Evolutionary conservation across 2,888 invertebrate species (phyloP), one percentile per base, ranked within the genome.

Genomic region (Carpatolechia fugitivella): DNA sequence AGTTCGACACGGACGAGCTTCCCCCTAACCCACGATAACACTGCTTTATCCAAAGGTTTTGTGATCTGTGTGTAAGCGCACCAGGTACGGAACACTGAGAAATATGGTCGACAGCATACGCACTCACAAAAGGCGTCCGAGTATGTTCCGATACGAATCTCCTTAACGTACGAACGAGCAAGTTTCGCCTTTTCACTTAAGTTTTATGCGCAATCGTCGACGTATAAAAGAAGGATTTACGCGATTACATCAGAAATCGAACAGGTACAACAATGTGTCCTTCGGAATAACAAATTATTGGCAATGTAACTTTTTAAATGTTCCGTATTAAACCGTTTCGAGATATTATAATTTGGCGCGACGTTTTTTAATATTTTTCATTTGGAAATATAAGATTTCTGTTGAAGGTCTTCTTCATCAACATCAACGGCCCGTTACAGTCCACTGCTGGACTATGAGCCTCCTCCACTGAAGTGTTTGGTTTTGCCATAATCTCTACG

Each of bases 21-120:
- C n/a, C n/a, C n/a, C n/a, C n/a, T n/a, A n/a, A n/a, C n/a, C n/a
- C n/a, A 35, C 11, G n/a, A 4, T 35, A 4, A 4, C 35, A 35
- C 13, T 40, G 40, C 8, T 8, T 1, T 8, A 10, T 11, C 40
- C 10, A 18, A 18, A 41, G 18, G 10, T 18, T 41, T 5, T 18
- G 18, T 20, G 3, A 11, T 41, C 40, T 41, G 40, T 41, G 40
- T 7, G 5, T 3, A 18, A 41, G 76, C 73, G 79, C 80, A 76
- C 76, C 70, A 72, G 68, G 69, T 72, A 71, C 74, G 72, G 73
- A 73, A 77, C 78, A 75, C 74, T 76, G 78, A 87, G 85, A 89
- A 86, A 82, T 90, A 90, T 88, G 80, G 85, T 80, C 81, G 80
- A 86, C 86, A 85, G 76, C 75, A 70, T 78, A 83, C 84, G 84